These are phyloP conservation scores for Cepaea hortensis DNA, from an alignment of 2,888 invertebrate genomes.

Conservation along the genomic window DNA sequence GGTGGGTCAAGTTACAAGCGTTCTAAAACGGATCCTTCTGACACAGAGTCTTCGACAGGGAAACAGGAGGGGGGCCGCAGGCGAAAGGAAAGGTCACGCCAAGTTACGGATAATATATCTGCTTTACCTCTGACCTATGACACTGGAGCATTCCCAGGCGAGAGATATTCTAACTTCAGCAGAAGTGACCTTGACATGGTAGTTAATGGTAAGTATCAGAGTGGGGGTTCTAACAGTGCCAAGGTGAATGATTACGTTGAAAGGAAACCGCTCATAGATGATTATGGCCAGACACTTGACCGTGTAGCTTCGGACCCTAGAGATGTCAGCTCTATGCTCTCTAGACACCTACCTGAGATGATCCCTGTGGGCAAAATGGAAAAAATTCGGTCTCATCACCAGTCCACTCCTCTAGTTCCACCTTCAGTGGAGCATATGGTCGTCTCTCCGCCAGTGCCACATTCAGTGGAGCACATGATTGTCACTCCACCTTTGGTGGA, in stretches of 20 bases:
- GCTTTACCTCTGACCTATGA: conserved; percentile 9
- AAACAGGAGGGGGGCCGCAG: background rate
- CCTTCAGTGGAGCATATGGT: no score
- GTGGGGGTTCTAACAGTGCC: background rate
- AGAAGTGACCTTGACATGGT: conserved; percentile 19
- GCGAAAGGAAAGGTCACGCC: background rate
- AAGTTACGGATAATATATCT: background rate
- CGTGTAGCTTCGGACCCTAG: no score
- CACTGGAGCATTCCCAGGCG: conserved; percentile 5
- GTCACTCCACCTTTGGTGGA: no score
- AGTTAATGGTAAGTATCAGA: background rate
- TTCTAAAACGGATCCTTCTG: conserved; percentile 2
- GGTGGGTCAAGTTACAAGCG: conserved; percentile 42
- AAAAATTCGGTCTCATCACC: background rate
- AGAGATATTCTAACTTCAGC: conserved; percentile 21
- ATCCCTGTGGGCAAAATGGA: background rate
- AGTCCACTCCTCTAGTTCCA: background rate
- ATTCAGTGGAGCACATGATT: no score
- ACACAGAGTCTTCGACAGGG: background rate
- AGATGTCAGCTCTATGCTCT: no score
- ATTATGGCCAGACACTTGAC: no score
- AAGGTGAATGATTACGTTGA: no score
- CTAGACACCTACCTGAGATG: no score
- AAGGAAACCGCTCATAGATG: no score
- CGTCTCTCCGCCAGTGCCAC: no score